Conservation (phyloP, 1,140 invertebrate species). For the Drosophila lowei region DNA sequence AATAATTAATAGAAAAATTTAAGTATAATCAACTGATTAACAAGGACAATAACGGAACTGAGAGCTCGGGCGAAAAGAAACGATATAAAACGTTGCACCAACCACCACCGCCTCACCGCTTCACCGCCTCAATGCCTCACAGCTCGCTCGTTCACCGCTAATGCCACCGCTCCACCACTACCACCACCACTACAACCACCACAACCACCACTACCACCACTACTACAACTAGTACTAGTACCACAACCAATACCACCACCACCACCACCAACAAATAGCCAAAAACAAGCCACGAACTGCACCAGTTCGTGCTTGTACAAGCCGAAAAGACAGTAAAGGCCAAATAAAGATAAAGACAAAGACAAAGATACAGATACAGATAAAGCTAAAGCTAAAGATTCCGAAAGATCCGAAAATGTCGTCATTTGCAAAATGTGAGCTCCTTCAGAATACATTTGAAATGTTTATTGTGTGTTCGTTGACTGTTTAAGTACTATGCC, state of each 20-base stretch:
- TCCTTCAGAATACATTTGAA: slow-evolving; percentile 27
- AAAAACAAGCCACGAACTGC: slow-evolving; percentile 9
- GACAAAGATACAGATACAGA: slow-evolving; percentile 35
- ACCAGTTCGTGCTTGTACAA: slow-evolving; percentile 10
- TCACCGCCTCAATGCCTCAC: slow-evolving; percentile 17
- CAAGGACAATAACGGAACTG: slow-evolving; percentile 21
- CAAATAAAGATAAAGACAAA: background rate
- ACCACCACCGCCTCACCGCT: slow-evolving; percentile 35
- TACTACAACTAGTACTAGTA: slow-evolving; percentile 30
- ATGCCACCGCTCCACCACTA: slow-evolving; percentile 47
- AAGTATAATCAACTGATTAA: slow-evolving; percentile 4
- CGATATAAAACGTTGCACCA: slow-evolving; percentile 40
- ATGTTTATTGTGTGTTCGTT: slow-evolving; percentile 52
- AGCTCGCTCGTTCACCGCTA: slow-evolving; percentile 54
- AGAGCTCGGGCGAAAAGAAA: slow-evolving; percentile 8
- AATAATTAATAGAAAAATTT: slow-evolving; percentile 2
- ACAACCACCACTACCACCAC: slow-evolving; percentile 31
- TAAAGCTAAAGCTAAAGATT: slow-evolving; percentile 29
- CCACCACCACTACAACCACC: slow-evolving; percentile 29
- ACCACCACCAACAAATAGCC: slow-evolving; percentile 12
- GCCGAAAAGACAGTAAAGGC: slow-evolving; percentile 18
- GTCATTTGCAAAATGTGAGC: slow-evolving; percentile 67
- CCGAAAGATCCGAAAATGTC: slow-evolving; percentile 59
- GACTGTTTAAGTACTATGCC: background rate
- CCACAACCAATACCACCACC: slow-evolving; percentile 37